phyloP scores from a whole-genome alignment of 2,888 invertebrate genomes.

The Hoplodrina blanda region DNA sequence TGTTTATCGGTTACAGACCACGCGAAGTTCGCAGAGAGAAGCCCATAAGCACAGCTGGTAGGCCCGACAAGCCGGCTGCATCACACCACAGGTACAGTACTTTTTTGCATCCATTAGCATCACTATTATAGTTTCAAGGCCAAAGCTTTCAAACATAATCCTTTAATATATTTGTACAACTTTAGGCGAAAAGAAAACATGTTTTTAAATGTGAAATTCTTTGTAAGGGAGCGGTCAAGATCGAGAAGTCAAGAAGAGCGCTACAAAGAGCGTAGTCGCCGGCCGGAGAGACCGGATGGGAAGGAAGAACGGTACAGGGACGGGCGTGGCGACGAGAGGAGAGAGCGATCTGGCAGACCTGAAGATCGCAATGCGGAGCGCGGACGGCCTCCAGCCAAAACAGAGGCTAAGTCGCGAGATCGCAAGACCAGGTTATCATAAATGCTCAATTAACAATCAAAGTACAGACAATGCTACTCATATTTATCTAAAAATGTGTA shows the following conservation, averaged over 20 bases:
- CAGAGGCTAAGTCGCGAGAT: conserved; percentile 67
- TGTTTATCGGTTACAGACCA: conserved; percentile 76
- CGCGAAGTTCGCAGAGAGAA: conserved; percentile 81
- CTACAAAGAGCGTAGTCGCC: conserved; percentile 71
- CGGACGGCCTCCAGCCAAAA: conserved; percentile 49
- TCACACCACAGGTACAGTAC: conserved; percentile 56
- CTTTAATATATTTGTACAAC: background rate
- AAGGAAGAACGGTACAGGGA: conserved; percentile 67
- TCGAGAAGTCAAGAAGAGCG: conserved; percentile 77
- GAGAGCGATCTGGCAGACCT: conserved; percentile 54
- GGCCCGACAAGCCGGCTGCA: conserved; percentile 72
- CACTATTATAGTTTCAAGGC: background rate
- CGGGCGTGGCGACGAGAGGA: conserved; percentile 55
- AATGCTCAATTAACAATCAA: background rate
- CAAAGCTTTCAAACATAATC: background rate
- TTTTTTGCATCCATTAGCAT: background rate
- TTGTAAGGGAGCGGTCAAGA: conserved; percentile 69
- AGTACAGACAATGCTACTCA: background rate
- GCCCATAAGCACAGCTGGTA: conserved; percentile 58
- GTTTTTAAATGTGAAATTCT: background rate
- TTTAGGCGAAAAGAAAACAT: background rate
- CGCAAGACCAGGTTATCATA: conserved; percentile 75
- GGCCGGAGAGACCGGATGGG: conserved; percentile 60
- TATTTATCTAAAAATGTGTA: conserved; percentile 3
- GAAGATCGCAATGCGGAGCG: conserved; percentile 46